phyloP scores from a whole-genome alignment of 2,888 invertebrate genomes.

The Pollenia amentaria region DNA sequence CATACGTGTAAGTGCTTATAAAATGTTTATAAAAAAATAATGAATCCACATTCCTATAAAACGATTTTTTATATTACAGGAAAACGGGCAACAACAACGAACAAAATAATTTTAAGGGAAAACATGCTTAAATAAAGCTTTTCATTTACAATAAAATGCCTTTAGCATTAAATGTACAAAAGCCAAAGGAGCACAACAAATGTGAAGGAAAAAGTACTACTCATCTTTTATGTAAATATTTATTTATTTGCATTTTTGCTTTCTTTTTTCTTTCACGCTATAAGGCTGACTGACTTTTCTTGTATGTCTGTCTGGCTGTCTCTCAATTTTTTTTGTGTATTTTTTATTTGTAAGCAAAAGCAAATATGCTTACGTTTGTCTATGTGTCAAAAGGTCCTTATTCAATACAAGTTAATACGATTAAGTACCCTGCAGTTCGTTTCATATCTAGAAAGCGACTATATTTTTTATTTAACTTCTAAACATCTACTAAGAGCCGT shows the following conservation, averaged over 20 bases:
- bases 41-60: slow-evolving; percentile 33
- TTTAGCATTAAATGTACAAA: slow-evolving; percentile 35
- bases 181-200: slow-evolving; percentile 26
- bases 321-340: background rate
- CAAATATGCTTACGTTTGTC: slow-evolving; percentile 2
- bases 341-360: background rate
- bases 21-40: slow-evolving; percentile 24
- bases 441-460: too few species aligned
- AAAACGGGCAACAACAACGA: slow-evolving; percentile 27
- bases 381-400: slow-evolving; percentile 18
- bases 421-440: background rate
- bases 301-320: slow-evolving; percentile 32
- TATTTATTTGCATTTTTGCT: slow-evolving; percentile 50
- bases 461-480: too few species aligned
- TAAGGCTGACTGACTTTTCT: slow-evolving; percentile 36
- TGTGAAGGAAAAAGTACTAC: slow-evolving; percentile 21
- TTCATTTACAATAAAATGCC: slow-evolving; percentile 53
- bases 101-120: slow-evolving; percentile 16
- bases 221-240: slow-evolving; percentile 71
- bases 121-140: slow-evolving; percentile 60
- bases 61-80: slow-evolving; percentile 45
- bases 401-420: background rate
- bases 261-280: slow-evolving; percentile 1
- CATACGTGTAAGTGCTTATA: slow-evolving; percentile 56
- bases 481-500: too few species aligned